Percentiles rank a stretch among this genome's conserved stretches.
Conservation (phyloP, 2,113 vertebrate genomes). For the Phylloscopus trochiloides region DNA sequence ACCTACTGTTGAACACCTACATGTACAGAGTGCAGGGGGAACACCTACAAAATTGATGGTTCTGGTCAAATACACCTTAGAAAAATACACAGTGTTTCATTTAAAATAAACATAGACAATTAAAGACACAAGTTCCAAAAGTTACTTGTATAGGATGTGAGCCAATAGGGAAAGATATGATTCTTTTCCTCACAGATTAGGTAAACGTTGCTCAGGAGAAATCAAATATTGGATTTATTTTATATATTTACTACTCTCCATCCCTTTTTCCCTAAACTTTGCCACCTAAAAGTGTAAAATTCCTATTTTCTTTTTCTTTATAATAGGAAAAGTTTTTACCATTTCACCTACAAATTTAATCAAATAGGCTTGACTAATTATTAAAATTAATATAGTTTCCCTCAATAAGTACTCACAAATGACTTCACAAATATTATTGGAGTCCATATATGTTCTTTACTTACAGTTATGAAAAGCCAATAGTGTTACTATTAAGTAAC, state of each 20-base stretch:
- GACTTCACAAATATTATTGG: neutral
- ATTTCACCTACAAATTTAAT: neutral
- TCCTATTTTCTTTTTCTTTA: neutral
- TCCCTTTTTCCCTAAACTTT: neutral
- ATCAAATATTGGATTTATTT: neutral
- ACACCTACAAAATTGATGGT: neutral
- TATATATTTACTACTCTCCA: neutral
- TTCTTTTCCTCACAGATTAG: neutral
- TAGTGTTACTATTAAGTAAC: neutral
- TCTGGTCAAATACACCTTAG: neutral
- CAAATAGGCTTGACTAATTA: neutral
- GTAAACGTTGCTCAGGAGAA: neutral
- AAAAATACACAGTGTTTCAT: neutral
- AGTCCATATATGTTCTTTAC: neutral
- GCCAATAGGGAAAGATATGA: neutral
- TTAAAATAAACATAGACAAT: neutral
- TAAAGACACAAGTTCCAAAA: neutral
- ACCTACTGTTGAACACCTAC: neutral
- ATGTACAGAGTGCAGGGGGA: neutral
- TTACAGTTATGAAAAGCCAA: neutral
- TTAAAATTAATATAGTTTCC: neutral
- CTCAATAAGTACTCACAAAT: neutral
- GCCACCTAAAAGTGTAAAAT: neutral
- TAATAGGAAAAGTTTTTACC: neutral
- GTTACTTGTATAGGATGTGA: neutral